Conservation (phyloP, 2,113 vertebrate genomes). For the Pelobates fuscus region DNA sequence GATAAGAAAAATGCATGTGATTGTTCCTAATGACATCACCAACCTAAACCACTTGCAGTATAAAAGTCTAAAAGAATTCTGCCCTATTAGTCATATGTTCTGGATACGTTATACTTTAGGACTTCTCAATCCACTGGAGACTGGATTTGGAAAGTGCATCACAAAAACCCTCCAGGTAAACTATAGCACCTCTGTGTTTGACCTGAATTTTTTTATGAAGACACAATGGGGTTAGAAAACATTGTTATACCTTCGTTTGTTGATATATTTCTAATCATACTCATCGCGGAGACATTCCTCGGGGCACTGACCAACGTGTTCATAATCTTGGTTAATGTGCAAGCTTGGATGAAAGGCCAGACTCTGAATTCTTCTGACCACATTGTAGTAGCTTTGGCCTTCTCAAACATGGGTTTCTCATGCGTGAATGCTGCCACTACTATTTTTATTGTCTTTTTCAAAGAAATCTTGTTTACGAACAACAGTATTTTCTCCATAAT, state of each 20-base stretch:
- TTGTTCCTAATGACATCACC: conserved; percentile 13
- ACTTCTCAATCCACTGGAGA: background rate
- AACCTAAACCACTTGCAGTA: background rate
- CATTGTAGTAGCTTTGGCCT: conserved; percentile 17
- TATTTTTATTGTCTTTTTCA: background rate
- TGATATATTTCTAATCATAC: background rate
- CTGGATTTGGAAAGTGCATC: background rate
- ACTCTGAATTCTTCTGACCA: conserved; percentile 22
- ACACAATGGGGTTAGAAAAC: conserved; percentile 5
- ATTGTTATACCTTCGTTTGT: background rate
- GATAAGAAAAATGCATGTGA: conserved; percentile 4
- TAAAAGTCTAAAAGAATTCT: background rate
- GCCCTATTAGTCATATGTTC: too few relatives aligned
- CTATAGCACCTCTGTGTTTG: background rate
- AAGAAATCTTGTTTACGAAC: background rate
- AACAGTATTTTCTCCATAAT: conserved; percentile 5
- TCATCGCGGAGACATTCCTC: background rate
- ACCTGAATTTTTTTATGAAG: background rate
- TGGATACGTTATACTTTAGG: background rate
- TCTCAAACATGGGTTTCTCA: conserved; percentile 14
- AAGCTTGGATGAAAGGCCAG: conserved; percentile 14
- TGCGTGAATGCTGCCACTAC: background rate
- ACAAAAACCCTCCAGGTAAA: background rate
- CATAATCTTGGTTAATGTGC: conserved; percentile 9
- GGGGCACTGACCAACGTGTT: conserved; percentile 21